A percentile compares a stretch with the other conserved stretches of the same genome.
These are phyloP conservation scores for Catostylus mosaicus DNA, from an alignment of 30 jellyfish, hydroid and myxozoan genomes.

Conservation along the genomic window DNA sequence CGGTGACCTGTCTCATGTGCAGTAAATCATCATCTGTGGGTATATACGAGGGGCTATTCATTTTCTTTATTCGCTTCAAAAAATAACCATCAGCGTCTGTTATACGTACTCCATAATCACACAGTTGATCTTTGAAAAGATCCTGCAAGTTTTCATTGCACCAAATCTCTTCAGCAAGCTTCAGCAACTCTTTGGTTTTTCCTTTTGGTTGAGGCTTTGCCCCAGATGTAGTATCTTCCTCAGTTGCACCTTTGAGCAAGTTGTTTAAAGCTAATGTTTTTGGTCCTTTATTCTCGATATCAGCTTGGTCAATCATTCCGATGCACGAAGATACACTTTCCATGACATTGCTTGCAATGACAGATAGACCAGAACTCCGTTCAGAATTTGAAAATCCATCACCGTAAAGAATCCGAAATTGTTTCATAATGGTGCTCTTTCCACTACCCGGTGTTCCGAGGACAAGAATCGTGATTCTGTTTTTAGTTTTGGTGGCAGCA, in stretches of 20 bases:
- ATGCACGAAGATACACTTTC: slow-evolving; percentile 52
- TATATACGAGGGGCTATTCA: slow-evolving; percentile 39
- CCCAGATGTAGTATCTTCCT: slow-evolving; percentile 20
- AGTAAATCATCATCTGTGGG: slow-evolving; percentile 54
- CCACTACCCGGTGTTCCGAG: slow-evolving; percentile 64
- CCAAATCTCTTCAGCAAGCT: slow-evolving; percentile 58
- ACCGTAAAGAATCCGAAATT: slow-evolving; percentile 54
- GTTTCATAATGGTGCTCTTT: slow-evolving; percentile 54
- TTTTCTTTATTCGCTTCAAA: slow-evolving; percentile 26
- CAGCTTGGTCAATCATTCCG: slow-evolving; percentile 27
- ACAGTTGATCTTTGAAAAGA: slow-evolving; percentile 29
- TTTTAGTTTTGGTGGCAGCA: slow-evolving; percentile 32
- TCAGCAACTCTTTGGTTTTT: slow-evolving; percentile 31
- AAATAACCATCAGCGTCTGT: slow-evolving; percentile 54
- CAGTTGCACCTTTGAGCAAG: slow-evolving; percentile 24
- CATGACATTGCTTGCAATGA: slow-evolving; percentile 36
- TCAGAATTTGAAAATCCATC: slow-evolving; percentile 52
- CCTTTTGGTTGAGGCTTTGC: slow-evolving; percentile 19
- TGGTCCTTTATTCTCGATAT: slow-evolving; percentile 34
- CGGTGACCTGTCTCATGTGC: slow-evolving; percentile 44
- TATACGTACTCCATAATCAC: slow-evolving; percentile 38
- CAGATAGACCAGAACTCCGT: slow-evolving; percentile 27
- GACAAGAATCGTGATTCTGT: slow-evolving; percentile 38
- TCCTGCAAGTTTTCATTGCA: slow-evolving; percentile 47
- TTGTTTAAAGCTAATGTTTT: slow-evolving; percentile 32